Percentiles rank a stretch among this genome's conserved stretches.
phyloP scores from a whole-genome alignment of 1,140 invertebrate genomes.

The Archegozetes longisetosus region DNA sequence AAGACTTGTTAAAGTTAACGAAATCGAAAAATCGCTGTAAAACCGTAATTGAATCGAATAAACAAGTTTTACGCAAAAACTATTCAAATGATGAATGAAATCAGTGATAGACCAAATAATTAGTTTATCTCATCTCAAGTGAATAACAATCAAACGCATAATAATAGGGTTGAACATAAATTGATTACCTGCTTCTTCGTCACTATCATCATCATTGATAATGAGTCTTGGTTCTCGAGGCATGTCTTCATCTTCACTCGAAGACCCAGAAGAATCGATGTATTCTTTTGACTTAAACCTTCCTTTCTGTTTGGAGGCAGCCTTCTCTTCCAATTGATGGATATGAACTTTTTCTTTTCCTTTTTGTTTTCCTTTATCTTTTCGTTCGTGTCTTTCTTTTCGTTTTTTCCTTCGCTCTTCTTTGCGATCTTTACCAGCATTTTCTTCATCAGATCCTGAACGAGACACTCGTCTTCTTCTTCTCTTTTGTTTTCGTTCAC shows the following conservation, averaged over 20 bases:
- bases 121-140: too few species aligned
- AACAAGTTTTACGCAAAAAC: too few species aligned
- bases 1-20: too few species aligned
- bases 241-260: slow-evolving; percentile 2
- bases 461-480: slow-evolving; percentile 22
- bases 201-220: slow-evolving; percentile 2
- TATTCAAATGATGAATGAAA: too few species aligned
- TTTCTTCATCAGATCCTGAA: slow-evolving; percentile 13
- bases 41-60: too few species aligned
- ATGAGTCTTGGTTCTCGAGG: not conserved
- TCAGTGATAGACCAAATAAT: too few species aligned
- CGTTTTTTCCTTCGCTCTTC: slow-evolving; percentile 23
- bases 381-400: slow-evolving; percentile 11
- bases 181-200: too few species aligned
- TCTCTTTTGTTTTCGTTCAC: slow-evolving; percentile 29
- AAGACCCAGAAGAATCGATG: slow-evolving; percentile 9
- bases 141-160: too few species aligned
- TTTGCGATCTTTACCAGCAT: slow-evolving; percentile 13
- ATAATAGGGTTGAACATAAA: too few species aligned
- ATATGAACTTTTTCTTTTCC: not conserved
- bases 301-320: not conserved
- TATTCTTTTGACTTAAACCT: slow-evolving; percentile 16
- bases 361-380: slow-evolving; percentile 14
- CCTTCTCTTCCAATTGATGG: not conserved
- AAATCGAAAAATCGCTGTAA: too few species aligned